Evolutionary conservation across 2,888 invertebrate genomes (phyloP).

Genomic region (Timema cristinae): DNA sequence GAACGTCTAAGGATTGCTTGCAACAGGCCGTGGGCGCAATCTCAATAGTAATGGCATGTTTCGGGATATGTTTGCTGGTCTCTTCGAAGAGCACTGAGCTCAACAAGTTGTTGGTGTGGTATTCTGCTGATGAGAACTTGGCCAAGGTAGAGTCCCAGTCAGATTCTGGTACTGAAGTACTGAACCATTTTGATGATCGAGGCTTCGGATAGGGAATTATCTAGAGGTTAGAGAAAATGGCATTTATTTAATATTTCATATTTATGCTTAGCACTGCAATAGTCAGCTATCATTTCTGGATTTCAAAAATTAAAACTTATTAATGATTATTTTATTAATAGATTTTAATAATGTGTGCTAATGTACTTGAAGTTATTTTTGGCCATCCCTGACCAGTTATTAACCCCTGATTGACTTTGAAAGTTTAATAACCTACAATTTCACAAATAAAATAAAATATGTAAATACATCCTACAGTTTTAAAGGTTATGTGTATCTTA

Average conservation of each 20-base stretch:
- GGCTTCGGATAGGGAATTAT: slow-evolving; percentile 61
- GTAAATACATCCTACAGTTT: too few relatives aligned
- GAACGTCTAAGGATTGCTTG: slow-evolving; percentile 82
- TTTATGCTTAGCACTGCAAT: too few relatives aligned
- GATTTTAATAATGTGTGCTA: not conserved
- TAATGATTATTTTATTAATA: not conserved
- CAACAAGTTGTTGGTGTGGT: slow-evolving; percentile 72
- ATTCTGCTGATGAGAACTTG: slow-evolving; percentile 73
- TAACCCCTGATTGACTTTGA: not conserved
- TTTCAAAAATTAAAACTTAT: not conserved
- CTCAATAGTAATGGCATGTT: slow-evolving; percentile 79
- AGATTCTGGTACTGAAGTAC: slow-evolving; percentile 71
- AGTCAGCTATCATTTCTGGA: not conserved
- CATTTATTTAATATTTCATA: not conserved
- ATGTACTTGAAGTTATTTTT: too few relatives aligned
- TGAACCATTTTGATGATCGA: slow-evolving; percentile 76
- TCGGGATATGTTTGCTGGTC: slow-evolving; percentile 67
- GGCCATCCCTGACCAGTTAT: not conserved
- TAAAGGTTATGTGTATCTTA: too few relatives aligned
- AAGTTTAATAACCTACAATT: too few relatives aligned
- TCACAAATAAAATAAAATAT: too few relatives aligned
- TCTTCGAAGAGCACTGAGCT: slow-evolving; percentile 52
- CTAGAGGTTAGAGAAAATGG: slow-evolving; percentile 36
- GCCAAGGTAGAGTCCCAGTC: slow-evolving; percentile 67
- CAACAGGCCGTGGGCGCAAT: slow-evolving; percentile 87